Conservation (phyloP, 2,888 invertebrate species). For the Tenthredo amoena region DNA sequence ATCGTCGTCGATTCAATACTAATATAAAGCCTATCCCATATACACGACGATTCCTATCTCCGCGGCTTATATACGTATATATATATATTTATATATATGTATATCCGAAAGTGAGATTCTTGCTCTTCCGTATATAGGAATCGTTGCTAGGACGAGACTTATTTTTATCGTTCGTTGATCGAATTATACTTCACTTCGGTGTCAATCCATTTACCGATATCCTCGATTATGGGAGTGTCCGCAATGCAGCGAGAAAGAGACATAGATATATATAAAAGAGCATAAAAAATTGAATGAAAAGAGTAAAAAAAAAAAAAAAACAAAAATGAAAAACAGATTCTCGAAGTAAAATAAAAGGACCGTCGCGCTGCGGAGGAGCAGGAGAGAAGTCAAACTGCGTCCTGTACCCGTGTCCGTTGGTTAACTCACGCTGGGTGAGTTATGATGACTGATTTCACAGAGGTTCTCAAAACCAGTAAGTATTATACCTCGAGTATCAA, state of each 20-base stretch:
- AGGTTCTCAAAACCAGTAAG: conserved; percentile 65
- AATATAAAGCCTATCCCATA: background rate
- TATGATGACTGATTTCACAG: conserved; percentile 72
- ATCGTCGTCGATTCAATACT: background rate
- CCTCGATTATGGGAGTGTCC: conserved; percentile 1
- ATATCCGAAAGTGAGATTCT: background rate
- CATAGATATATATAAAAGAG: background rate
- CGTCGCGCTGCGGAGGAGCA: conserved; percentile 21
- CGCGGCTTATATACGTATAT: no score
- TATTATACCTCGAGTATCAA: background rate
- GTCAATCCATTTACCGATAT: background rate
- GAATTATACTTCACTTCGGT: background rate
- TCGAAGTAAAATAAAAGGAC: conserved; percentile 32
- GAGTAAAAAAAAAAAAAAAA: background rate
- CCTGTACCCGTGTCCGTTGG: conserved; percentile 69
- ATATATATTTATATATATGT: background rate
- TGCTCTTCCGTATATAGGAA: background rate
- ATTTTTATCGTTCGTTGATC: background rate
- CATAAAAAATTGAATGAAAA: background rate
- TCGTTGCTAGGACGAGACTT: background rate
- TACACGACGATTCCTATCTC: background rate
- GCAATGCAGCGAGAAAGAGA: no score
- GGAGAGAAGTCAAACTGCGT: conserved; percentile 62
- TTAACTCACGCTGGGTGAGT: conserved; percentile 76
- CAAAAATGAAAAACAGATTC: conserved; percentile 2